These are phyloP conservation scores for Hedya salicella DNA, from an alignment of 2,888 invertebrate species.

Conservation along the genomic window DNA sequence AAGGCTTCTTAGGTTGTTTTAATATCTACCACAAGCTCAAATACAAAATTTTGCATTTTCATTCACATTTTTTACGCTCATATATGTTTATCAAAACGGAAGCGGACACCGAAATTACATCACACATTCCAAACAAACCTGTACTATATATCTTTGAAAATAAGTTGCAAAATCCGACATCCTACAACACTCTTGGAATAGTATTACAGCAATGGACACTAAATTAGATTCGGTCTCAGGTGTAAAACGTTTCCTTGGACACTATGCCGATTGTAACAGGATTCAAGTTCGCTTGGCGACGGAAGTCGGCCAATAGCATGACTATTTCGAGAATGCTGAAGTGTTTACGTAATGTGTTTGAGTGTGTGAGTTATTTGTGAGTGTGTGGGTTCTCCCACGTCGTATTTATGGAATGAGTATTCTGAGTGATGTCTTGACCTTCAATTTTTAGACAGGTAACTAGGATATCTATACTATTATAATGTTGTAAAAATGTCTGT, in stretches of 20 bases:
- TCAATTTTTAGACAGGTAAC: constrained; percentile 13
- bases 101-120: constrained; percentile 18
- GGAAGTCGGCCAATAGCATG: constrained; percentile 30
- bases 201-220: constrained; percentile 29
- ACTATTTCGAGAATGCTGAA: constrained; percentile 35
- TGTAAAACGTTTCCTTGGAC: constrained; percentile 20
- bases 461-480: not conserved
- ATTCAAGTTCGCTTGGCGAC: constrained; percentile 15
- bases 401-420: constrained; percentile 12
- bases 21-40: too few relatives aligned
- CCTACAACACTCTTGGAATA: constrained; percentile 14
- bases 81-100: not conserved
- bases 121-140: not conserved
- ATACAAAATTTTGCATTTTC: not conserved
- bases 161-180: constrained; percentile 21
- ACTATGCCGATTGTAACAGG: constrained; percentile 6
- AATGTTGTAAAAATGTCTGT: too few relatives aligned
- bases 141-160: not conserved
- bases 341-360: constrained; percentile 28
- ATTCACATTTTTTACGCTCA: not conserved
- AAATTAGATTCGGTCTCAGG: constrained; percentile 41
- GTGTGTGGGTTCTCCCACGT: constrained; percentile 28
- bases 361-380: constrained; percentile 9
- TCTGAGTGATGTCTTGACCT: constrained; percentile 5
- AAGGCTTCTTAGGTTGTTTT: too few relatives aligned